Evolutionary conservation across 2,888 invertebrate species (phyloP).

Genomic region (Phragmatobia fuliginosa): DNA sequence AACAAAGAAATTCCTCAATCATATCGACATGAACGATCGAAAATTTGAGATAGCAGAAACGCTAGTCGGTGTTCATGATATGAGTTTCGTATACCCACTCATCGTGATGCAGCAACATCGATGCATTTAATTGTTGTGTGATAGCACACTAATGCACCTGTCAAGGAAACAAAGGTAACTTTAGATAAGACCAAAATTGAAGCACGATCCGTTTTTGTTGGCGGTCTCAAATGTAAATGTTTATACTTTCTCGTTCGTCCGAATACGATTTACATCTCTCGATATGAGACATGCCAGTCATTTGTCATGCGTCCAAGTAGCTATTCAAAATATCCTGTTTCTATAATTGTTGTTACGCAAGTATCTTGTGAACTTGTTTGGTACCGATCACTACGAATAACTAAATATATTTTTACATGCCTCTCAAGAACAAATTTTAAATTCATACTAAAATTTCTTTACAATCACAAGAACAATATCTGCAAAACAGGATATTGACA

Average conservation of each 20-base stretch:
- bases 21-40: constrained; percentile 61
- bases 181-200: constrained; percentile 83
- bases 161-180: constrained; percentile 83
- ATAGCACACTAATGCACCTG: constrained; percentile 86
- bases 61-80: constrained; percentile 52
- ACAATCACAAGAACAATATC: constrained; percentile 31
- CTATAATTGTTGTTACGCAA: constrained; percentile 29
- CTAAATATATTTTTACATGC: neutral
- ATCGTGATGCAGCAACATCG: constrained; percentile 77
- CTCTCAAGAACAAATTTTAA: neutral
- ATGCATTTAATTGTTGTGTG: constrained; percentile 85
- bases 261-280: constrained; percentile 73
- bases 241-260: constrained; percentile 81
- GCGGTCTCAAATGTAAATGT: constrained; percentile 82
- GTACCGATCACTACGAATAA: neutral
- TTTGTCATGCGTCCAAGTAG: constrained; percentile 70
- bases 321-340: constrained; percentile 47
- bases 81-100: constrained; percentile 59
- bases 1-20: constrained; percentile 80
- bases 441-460: no score
- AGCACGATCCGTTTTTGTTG: constrained; percentile 72
- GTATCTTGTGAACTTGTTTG: constrained; percentile 16
- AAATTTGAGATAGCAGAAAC: constrained; percentile 49
- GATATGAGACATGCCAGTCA: constrained; percentile 78
- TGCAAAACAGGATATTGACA: constrained; percentile 51